Conservation (phyloP, 2,888 invertebrate species). For the Chrysodeixis includens region DNA sequence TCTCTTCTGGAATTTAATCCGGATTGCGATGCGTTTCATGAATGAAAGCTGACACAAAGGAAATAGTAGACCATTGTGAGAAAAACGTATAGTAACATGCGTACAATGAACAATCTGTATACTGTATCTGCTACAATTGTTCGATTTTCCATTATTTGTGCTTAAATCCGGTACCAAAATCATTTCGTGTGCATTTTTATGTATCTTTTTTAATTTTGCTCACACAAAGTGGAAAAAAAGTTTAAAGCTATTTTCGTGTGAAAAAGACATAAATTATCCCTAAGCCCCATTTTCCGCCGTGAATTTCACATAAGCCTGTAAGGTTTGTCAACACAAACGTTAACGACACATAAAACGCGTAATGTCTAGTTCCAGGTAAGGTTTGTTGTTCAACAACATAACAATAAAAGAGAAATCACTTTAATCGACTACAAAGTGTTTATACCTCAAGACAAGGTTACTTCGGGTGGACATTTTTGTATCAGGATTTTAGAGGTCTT, state of each 20-base stretch:
- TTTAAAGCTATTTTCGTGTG: conserved; percentile 5
- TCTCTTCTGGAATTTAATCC: neutral
- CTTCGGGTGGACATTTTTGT: conserved; percentile 1
- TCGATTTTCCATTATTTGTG: too few species aligned
- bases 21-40: neutral
- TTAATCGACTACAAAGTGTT: neutral
- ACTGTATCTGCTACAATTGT: too few species aligned
- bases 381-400: conserved; percentile 21
- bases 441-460: neutral
- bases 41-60: neutral
- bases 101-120: too few species aligned
- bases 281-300: conserved; percentile 28
- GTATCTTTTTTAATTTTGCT: too few species aligned
- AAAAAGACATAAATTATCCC: conserved; percentile 30
- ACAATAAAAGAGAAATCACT: conserved; percentile 11
- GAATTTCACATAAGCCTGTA: conserved; percentile 42
- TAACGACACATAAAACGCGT: conserved; percentile 60
- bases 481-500: neutral
- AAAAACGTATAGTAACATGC: too few species aligned
- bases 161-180: too few species aligned
- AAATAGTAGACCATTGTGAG: too few species aligned
- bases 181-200: too few species aligned
- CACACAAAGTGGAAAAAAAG: too few species aligned
- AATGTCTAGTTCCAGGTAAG: conserved; percentile 31
- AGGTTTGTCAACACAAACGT: conserved; percentile 61